A percentile compares a stretch with the other conserved stretches of the same genome.
phyloP scores from a whole-genome alignment of 2,888 invertebrate species.

The Osmoderma eremita region DNA sequence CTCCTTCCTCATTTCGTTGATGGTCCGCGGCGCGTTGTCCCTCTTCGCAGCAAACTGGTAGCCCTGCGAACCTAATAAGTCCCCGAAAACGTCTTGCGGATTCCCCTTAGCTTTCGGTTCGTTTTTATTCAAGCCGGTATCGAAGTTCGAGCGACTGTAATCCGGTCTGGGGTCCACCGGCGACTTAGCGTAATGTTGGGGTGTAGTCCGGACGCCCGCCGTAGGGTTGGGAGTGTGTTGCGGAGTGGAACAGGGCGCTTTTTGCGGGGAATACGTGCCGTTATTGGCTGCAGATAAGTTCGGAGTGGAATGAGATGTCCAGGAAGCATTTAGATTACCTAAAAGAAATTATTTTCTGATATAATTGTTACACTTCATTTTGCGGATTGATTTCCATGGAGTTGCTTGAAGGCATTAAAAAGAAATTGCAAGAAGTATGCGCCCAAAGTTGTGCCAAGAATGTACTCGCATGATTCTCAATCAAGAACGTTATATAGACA shows the following conservation, averaged over 20 bases:
- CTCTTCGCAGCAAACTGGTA: conserved; percentile 82
- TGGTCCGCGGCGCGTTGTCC: conserved; percentile 83
- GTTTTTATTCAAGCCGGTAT: conserved; percentile 62
- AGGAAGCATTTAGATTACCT: conserved; percentile 59
- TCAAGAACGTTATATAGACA: no score
- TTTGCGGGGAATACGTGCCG: conserved; percentile 49
- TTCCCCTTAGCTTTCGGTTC: conserved; percentile 47
- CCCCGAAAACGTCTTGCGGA: conserved; percentile 80
- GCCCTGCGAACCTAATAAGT: conserved; percentile 89
- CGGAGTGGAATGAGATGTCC: conserved; percentile 37
- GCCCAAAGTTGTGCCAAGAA: no score
- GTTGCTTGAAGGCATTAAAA: no score
- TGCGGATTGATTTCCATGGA: no score
- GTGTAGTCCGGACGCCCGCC: conserved; percentile 60
- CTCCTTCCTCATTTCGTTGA: conserved; percentile 92
- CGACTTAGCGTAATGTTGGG: conserved; percentile 57
- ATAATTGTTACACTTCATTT: no score
- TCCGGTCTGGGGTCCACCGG: conserved; percentile 64
- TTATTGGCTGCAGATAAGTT: conserved; percentile 45
- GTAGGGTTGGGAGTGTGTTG: conserved; percentile 38
- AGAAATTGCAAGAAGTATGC: no score
- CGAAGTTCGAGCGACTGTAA: conserved; percentile 78
- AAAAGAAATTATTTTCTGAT: background rate
- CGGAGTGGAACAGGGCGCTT: conserved; percentile 56
- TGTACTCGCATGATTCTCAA: no score